Conservation (phyloP, 2,888 invertebrate genomes). For the Gisinianus flammeolus region DNA sequence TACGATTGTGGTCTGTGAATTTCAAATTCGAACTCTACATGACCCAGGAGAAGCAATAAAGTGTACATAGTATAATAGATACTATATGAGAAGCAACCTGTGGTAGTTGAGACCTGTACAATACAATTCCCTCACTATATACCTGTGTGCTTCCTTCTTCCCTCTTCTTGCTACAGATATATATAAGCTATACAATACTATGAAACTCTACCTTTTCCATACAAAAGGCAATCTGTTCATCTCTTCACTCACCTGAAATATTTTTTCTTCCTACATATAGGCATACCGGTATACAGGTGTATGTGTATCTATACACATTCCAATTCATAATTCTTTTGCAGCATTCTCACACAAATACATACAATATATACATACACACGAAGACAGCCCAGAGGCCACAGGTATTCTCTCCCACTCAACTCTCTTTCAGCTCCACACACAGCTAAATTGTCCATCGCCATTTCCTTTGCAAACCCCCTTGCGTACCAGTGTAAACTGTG, state of each 20-base stretch:
- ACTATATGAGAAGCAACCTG: neutral
- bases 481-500: too few relatives aligned
- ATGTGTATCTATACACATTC: neutral
- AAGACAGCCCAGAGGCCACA: neutral
- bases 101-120: too few relatives aligned
- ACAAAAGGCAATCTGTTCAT: constrained; percentile 1
- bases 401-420: neutral
- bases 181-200: neutral
- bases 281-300: neutral
- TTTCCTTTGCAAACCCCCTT: constrained; percentile 19
- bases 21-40: constrained; percentile 13
- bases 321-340: neutral
- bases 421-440: neutral
- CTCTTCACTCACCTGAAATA: constrained; percentile 4
- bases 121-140: too few relatives aligned
- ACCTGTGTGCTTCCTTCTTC: neutral
- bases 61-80: neutral
- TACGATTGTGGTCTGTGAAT: too few relatives aligned
- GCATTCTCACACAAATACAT: neutral
- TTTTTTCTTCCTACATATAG: neutral
- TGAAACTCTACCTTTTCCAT: too few relatives aligned
- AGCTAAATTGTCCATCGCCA: neutral
- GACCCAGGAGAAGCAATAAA: neutral
- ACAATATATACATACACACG: neutral
- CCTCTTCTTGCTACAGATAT: neutral